Base-by-base conservation (phyloP, 2,113 vertebrate species). In the Bubo scandiacus region DNA sequence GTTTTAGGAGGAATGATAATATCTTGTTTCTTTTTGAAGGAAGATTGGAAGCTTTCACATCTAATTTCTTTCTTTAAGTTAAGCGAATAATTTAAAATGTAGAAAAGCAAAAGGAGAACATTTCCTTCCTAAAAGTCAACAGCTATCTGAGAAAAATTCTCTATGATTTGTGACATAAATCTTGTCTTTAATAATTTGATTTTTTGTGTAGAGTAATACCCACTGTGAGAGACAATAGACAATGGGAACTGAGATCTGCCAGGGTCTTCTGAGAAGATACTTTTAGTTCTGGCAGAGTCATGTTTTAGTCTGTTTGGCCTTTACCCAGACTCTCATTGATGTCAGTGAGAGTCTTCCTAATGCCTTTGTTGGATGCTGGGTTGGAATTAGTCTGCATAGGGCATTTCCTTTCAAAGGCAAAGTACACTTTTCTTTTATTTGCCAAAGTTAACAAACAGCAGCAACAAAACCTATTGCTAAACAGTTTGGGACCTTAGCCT, bases 391-490 rank as follows among this genome's bases (percentile, higher is more conserved):
- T 45, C 78, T 54, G 92, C 86, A 68, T 34, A 71, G 62, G 92
- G 86, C 78, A 82, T 77, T 94, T 91, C 90, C 77, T 95, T 84
- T 90, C 82, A 71, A 78, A 94, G 63, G 74, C 84, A 94, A 91
- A 96, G 42, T 61, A 67, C 51, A 36, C 90, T 85, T 92, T 58
- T 90, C 90, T 85, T 92, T 58, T 90, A 66, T 92, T 95, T 91
- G 58, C 83, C 74, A 70, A 38, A 85, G 73, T 81, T 95, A 91
- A 77, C 84, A 93, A 97, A 89, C 83, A 95, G 82, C 86, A 94
- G 86, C 84, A 47, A 20, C 77, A 91, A 88, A 84, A 59, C 52
- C 65, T 54, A 17, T 42, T 2, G 14, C 45, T 38, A 32, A 79
- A 45, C 12, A 36, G 11, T 78, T 71, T 59, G 81, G 34, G 74